Percentiles rank a stretch among this genome's conserved stretches.
Evolutionary conservation across 2,888 invertebrate genomes (phyloP).

Genomic region (Apodemia zela): DNA sequence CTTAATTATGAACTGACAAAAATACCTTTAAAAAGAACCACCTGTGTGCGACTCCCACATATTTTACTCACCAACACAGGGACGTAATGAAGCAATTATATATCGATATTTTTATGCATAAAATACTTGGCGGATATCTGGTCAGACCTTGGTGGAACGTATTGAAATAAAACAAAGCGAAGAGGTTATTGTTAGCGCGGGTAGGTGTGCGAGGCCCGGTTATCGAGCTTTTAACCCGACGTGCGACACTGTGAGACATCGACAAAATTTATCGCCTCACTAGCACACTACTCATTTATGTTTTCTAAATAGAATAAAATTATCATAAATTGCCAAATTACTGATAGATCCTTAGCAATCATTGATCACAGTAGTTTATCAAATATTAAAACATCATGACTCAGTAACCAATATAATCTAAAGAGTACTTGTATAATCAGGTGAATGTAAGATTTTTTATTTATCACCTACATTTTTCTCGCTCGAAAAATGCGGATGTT

Average conservation of each 20-base stretch:
- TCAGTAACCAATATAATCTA: constrained; percentile 21
- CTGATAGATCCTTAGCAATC: constrained; percentile 43
- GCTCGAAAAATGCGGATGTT: constrained; percentile 32
- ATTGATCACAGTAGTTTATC: neutral
- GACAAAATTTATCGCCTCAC: constrained; percentile 75
- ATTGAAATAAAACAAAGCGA: constrained; percentile 74
- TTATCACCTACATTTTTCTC: constrained; percentile 30
- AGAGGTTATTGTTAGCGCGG: constrained; percentile 74
- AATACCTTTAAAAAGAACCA: constrained; percentile 38
- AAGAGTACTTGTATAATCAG: constrained; percentile 22
- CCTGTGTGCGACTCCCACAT: constrained; percentile 77
- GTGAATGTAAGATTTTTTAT: constrained; percentile 28
- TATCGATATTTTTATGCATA: constrained; percentile 81
- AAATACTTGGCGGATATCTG: constrained; percentile 77
- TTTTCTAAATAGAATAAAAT: constrained; percentile 71
- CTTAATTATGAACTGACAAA: constrained; percentile 9
- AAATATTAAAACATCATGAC: neutral
- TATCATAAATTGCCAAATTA: constrained; percentile 63
- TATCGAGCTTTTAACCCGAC: constrained; percentile 80
- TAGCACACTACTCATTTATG: constrained; percentile 76
- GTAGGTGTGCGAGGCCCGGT: constrained; percentile 75
- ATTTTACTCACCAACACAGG: constrained; percentile 78
- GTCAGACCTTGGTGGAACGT: constrained; percentile 55
- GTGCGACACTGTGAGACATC: constrained; percentile 75
- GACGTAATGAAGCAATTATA: constrained; percentile 81